Base-by-base conservation (phyloP, 2,113 vertebrate species). In the Rhynchomys soricoides region DNA sequence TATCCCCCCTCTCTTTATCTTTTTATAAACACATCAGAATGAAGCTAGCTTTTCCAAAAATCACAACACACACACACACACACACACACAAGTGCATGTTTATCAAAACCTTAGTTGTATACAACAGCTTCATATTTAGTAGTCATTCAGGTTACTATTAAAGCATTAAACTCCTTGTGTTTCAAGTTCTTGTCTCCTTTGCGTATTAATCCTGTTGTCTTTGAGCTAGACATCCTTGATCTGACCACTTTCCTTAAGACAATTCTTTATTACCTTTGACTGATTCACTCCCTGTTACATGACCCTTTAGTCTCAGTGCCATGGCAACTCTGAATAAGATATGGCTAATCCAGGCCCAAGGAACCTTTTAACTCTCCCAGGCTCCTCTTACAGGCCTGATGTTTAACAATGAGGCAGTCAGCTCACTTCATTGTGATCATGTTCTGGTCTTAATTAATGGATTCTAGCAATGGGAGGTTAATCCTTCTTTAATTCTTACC, bases 331-430 rank as follows among this genome's bases (percentile, higher is more conserved):
- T 86, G 50, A 86, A 75, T 74, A 57, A 75, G 21, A 43, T 92
- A 64, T 74, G 21, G 4, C 19, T 55, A 96, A 78, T 21, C 19
- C 52, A 90, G 66, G 57, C 43, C 50, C 37, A 7, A 50, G 37
- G 13, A 10, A 62, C 17, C 15, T 79, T 57, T 3, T 90, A 62
- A 89, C 40, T 45, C 3, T 77, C 66, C 29, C 34, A 93, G 57
- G 2, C 37, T 89, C 52, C 87, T 93, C 7, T 50, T 89, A 78
- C 4, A 86, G 45, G 24, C 2, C 74, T 83, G 19, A 31, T 74
- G 34, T 86, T 97, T 93, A 95, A 85, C 29, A 92, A 9, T 16
- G 92, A 87, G 70, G 86, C 62, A 89, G 26, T 88, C 68, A 87
- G 37, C 16, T 91, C 26, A 78, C 17, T 96, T 31, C 17, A 62